These are phyloP conservation scores for Pseudopipra pipra DNA, from an alignment of 2,113 vertebrate genomes.

Conservation along the genomic window DNA sequence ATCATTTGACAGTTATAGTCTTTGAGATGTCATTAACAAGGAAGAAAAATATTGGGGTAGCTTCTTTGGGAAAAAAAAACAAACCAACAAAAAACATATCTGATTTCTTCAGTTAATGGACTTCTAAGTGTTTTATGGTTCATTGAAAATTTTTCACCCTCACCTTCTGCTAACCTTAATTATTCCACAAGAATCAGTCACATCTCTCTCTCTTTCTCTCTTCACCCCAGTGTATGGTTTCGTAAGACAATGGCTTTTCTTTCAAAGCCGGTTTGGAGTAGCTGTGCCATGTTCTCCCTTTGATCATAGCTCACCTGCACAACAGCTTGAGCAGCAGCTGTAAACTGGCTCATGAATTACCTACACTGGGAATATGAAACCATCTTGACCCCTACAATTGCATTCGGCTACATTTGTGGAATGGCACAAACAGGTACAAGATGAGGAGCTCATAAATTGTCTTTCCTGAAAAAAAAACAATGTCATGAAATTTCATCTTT, in stretches of 20 bases:
- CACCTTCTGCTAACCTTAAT: neutral
- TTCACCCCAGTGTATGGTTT: neutral
- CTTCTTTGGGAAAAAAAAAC: neutral
- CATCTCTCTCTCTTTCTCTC: neutral
- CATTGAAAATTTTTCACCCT: neutral
- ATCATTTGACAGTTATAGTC: neutral
- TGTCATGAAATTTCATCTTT: slow-evolving; percentile 3
- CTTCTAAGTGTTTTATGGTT: neutral
- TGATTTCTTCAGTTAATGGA: neutral
- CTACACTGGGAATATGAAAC: slow-evolving; percentile 12
- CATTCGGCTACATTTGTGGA: neutral
- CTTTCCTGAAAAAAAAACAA: neutral
- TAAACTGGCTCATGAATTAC: slow-evolving; percentile 5
- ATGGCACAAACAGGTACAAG: neutral
- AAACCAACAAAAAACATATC: neutral
- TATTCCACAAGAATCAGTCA: neutral
- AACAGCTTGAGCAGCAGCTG: slow-evolving; percentile 48
- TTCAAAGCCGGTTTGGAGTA: neutral
- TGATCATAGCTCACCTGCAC: slow-evolving; percentile 41
- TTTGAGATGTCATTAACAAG: neutral
- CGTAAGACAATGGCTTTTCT: slow-evolving; percentile 16
- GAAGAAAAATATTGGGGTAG: neutral
- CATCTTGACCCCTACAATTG: neutral
- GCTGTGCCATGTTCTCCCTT: neutral
- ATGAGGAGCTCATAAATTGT: neutral